Conservation (phyloP, 64 coral and sea anemone genomes). For the Dendronephthya gigantea region DNA sequence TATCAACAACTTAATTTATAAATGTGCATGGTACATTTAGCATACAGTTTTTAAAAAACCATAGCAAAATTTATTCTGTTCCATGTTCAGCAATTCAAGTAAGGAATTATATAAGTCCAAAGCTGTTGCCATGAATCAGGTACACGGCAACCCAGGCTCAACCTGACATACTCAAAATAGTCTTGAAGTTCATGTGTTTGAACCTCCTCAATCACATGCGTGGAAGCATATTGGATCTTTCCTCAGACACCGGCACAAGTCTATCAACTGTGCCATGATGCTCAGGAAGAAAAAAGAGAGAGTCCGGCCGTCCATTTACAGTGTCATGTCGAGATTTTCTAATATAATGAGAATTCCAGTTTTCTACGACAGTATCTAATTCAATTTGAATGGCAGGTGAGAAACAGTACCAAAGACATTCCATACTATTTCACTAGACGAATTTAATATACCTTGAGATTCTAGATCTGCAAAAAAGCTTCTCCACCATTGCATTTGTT, state of each 20-base stretch:
- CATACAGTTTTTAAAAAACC: too few relatives aligned
- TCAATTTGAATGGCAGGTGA: not conserved
- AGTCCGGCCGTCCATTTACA: not conserved
- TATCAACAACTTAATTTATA: too few relatives aligned
- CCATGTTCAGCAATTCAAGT: too few relatives aligned
- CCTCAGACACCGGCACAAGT: constrained; percentile 10
- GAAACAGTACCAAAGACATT: too few relatives aligned
- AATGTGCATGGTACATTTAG: too few relatives aligned
- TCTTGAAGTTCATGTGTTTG: constrained; percentile 30
- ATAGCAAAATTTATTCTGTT: too few relatives aligned
- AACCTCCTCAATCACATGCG: constrained; percentile 24
- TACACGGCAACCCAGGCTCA: too few relatives aligned
- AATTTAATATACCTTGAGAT: not conserved
- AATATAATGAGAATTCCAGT: not conserved
- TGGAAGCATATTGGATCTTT: constrained; percentile 34
- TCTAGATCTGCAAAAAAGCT: not conserved
- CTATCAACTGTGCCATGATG: constrained; percentile 43
- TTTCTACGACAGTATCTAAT: not conserved
- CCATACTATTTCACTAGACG: not conserved
- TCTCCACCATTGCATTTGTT: not conserved
- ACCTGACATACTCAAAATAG: constrained; percentile 40
- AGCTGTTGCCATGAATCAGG: too few relatives aligned
- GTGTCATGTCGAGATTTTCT: not conserved
- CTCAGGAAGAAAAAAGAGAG: not conserved
- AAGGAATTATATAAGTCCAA: too few relatives aligned